Base-by-base conservation (phyloP, 1,140 invertebrate genomes). In the Drosophila pachea region DNA sequence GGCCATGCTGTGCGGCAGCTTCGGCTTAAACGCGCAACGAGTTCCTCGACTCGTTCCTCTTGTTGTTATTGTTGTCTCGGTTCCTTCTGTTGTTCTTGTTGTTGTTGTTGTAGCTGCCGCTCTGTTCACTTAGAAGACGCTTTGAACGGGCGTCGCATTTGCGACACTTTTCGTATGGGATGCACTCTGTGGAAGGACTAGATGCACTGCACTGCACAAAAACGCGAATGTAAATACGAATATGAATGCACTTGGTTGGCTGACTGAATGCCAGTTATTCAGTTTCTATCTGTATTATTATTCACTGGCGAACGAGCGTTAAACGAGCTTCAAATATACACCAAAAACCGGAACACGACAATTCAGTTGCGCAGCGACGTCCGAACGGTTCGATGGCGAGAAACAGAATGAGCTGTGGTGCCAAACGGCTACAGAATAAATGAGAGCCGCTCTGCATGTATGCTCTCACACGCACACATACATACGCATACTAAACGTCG, bases 1-100 rank as follows among this genome's bases (percentile, higher is more conserved):
- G 40, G 88, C 86, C 88, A 89, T 89, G 16, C 74, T 70, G 31
- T 52, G 12, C 33, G 16, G 31, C 63, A 29, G 35, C 62, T 54
- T 50, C 12, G 35, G 32, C 33, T 36, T 33, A 43, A 54, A 35
- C 32, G 33, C 54, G 32, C 53, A 43, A 35, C 64, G 12, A 45
- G 40, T 63, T 29, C 14, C 31, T 36, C 5, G 7, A 12, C 42
- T 35, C 32, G 42, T 42, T 11, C 5, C 11, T 14, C 11, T 42
- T 42, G 5, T 47, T 38, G 9, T 47, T 7, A 0, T 38, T 54
- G 14, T 12, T 45, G 35, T 32, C 40, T 3, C 16, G 14, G 2
- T 36, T 50, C 11, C 47, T 55, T 40, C 5, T 48, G 36, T 38
- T n/a, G n/a, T n/a, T n/a, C n/a, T n/a, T n/a, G n/a, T 56, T 54